A percentile compares a stretch with the other conserved stretches of the same genome.
phyloP scores from a whole-genome alignment of 1,140 invertebrate species.

The Drosophila setifemur region DNA sequence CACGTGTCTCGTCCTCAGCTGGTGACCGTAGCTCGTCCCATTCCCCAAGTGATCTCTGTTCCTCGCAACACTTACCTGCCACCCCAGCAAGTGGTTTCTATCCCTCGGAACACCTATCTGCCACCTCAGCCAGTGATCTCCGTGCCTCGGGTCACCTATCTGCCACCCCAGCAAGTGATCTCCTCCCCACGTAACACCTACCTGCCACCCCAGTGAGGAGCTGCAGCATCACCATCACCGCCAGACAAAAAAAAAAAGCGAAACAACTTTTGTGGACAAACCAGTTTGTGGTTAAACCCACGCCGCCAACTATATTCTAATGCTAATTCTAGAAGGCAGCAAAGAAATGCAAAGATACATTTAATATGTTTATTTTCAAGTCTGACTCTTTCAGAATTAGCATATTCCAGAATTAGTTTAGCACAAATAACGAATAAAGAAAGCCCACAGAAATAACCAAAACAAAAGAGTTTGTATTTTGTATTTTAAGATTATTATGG shows the following conservation, averaged over 20 bases:
- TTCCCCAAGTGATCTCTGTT: background rate
- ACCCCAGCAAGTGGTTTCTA: too few relatives aligned
- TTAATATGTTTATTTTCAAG: slow-evolving; percentile 26
- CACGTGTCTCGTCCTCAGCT: too few relatives aligned
- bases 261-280: slow-evolving; percentile 23
- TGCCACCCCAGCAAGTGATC: slow-evolving; percentile 16
- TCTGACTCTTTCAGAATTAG: slow-evolving; percentile 39
- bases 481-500: background rate
- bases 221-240: background rate
- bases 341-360: slow-evolving; percentile 46
- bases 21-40: background rate
- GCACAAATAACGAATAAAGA: slow-evolving; percentile 18
- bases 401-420: slow-evolving; percentile 50
- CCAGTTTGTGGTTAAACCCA: slow-evolving; percentile 59
- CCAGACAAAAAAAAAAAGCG: too few relatives aligned
- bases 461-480: slow-evolving; percentile 21
- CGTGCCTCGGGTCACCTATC: slow-evolving; percentile 18
- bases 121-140: too few relatives aligned
- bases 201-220: slow-evolving; percentile 27
- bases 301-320: slow-evolving; percentile 56
- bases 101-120: too few relatives aligned
- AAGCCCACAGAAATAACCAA: slow-evolving; percentile 15
- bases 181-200: slow-evolving; percentile 15
- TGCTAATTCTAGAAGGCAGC: slow-evolving; percentile 51
- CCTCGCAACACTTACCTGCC: slow-evolving; percentile 33